phyloP scores from a whole-genome alignment of 2,113 vertebrate species.

The Ginglymostoma cirratum region DNA sequence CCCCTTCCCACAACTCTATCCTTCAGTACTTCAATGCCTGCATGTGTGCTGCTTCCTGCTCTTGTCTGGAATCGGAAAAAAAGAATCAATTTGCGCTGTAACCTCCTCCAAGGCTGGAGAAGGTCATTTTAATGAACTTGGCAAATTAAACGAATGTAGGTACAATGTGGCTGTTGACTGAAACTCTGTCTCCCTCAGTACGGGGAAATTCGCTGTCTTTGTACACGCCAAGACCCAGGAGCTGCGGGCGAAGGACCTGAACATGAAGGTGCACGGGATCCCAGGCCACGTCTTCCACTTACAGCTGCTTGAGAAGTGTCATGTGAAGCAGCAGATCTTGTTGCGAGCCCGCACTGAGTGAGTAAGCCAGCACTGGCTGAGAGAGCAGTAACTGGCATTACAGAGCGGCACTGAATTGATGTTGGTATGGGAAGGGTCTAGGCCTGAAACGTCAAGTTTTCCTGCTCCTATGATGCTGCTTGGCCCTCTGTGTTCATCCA shows the following conservation, averaged over 20 bases:
- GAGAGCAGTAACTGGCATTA: neutral
- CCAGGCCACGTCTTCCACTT: conserved; percentile 80
- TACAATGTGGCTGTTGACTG: conserved; percentile 26
- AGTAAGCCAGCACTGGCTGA: conserved; percentile 40
- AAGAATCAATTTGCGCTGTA: neutral
- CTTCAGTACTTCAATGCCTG: no score
- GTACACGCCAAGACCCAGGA: conserved; percentile 72
- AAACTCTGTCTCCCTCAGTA: conserved; percentile 47
- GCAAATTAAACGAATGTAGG: neutral
- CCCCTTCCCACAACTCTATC: no score
- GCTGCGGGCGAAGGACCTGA: conserved; percentile 78
- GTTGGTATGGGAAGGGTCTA: neutral
- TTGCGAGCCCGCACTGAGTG: conserved; percentile 76
- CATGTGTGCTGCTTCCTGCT: no score
- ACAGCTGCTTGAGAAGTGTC: conserved; percentile 70
- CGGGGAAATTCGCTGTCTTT: conserved; percentile 78
- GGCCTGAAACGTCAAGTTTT: no score
- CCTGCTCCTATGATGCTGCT: no score
- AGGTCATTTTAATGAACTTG: neutral
- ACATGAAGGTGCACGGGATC: conserved; percentile 74
- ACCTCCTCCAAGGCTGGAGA: neutral
- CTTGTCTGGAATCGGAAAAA: no score
- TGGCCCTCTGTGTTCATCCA: no score
- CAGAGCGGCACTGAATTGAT: neutral
- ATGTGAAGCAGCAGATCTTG: conserved; percentile 75